Evolutionary conservation across 2,888 invertebrate genomes (phyloP), one percentile per base, ranked within the genome.

Genomic region (Pseudanteris insignis): DNA sequence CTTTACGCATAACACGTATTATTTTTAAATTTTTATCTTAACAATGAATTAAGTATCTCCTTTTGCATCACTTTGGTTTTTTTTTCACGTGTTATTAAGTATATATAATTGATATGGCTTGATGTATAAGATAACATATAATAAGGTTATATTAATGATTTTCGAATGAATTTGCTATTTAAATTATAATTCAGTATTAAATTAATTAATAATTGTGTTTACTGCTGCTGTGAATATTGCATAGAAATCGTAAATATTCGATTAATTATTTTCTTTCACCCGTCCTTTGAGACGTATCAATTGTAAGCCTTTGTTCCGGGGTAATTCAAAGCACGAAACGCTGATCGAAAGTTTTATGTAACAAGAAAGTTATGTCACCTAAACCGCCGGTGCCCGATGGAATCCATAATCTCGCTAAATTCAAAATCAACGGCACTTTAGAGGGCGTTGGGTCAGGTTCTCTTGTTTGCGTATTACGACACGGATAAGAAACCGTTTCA

Each of bases 241-340:
- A 26, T 9, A 26, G 8, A 26, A 26, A n/a, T 4, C 9, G 26
- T 2, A 6, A 26, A 26, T 7, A n/a, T 26, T n/a, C 4, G 18
- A 18, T 18, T 18, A 6, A 18, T 18, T 18, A 6, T 18, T 18
- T 18, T 18, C 6, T 18, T 18, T 3, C 18, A 18, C 34, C 43
- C 43, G 40, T 43, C 48, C 57, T 57, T 57, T 38, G 37, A 37
- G 51, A 58, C 43, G 46, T 51, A 58, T 58, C 46, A 51, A 50
- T 51, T 44, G 26, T 26, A 28, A 25, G n/a, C 1, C 40, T 50
- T 46, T 46, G 50, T 59, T 59, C 59, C 59, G 59, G 59, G 51
- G 41, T 59, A 59, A 59, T 51, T 46, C 59, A 30, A 51, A 15
- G 15, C 51, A 59, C 59, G 59, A 59, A 59, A 51, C 34, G 33